A percentile compares a stretch with the other conserved stretches of the same genome.
Evolutionary conservation across 2,113 vertebrate species (phyloP).

Genomic region (Shinisaurus crocodilurus): DNA sequence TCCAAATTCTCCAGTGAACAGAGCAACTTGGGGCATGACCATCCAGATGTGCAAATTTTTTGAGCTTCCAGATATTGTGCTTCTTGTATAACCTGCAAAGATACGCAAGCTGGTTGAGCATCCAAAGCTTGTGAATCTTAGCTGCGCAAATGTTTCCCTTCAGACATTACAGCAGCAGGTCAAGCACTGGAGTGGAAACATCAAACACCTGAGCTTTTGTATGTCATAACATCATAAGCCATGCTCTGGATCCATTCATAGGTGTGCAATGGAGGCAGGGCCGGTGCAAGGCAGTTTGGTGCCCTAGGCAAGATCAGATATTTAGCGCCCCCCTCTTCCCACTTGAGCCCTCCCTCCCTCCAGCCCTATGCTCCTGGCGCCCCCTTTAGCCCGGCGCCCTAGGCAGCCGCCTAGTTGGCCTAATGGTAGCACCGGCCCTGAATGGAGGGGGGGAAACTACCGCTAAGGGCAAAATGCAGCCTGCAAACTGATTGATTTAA

Average conservation of each 20-base stretch:
- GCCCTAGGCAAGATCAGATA: too few species aligned
- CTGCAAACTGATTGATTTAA: slow-evolving; percentile 62
- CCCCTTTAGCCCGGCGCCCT: too few species aligned
- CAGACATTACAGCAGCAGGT: background rate
- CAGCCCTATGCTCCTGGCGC: too few species aligned
- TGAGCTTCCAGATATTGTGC: background rate
- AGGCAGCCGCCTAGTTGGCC: too few species aligned
- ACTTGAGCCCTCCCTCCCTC: too few species aligned
- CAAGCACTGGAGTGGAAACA: background rate
- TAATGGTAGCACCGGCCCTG: too few species aligned
- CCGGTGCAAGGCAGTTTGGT: too few species aligned
- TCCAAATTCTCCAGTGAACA: background rate
- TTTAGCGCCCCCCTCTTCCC: too few species aligned
- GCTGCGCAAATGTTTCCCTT: background rate
- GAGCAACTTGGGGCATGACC: background rate
- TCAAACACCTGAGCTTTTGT: background rate
- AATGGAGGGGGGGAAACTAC: background rate
- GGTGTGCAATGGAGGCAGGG: background rate
- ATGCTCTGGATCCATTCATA: too few species aligned
- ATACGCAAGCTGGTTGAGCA: background rate
- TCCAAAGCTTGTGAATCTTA: background rate
- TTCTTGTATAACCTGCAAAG: background rate
- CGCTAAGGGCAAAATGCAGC: background rate
- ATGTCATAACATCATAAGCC: background rate
- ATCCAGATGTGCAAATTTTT: background rate